Percentiles rank a stretch among this genome's conserved stretches.
Evolutionary conservation across 92 coral and sea anemone genomes (phyloP).

Genomic region (Isaurus tuberculatus): DNA sequence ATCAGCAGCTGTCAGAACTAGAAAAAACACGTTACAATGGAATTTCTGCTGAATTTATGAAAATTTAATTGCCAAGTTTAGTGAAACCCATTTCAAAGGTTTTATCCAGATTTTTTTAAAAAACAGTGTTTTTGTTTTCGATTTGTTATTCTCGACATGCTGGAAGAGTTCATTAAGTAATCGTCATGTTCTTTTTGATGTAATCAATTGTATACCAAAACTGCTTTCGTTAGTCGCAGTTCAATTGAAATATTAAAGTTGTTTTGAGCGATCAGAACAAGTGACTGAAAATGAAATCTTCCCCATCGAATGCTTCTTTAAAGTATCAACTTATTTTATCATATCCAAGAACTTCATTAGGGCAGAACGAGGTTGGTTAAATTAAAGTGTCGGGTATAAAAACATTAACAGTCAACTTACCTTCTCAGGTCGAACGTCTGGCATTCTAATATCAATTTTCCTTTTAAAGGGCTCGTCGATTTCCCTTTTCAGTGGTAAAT

Average conservation of each 20-base stretch:
- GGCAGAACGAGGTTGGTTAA: neutral
- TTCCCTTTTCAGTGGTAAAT: conserved; percentile 27
- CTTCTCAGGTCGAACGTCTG: conserved; percentile 40
- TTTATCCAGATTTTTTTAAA: neutral
- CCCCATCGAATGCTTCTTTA: too few species aligned
- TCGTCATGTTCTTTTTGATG: too few species aligned
- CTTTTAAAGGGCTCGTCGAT: neutral
- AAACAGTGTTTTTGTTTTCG: neutral
- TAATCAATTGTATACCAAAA: neutral
- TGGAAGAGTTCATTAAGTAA: conserved; percentile 18
- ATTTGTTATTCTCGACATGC: neutral
- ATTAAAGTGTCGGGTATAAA: neutral
- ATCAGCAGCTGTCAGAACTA: conserved; percentile 30
- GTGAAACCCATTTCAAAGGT: neutral
- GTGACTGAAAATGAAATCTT: too few species aligned
- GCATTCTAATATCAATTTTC: conserved; percentile 31
- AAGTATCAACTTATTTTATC: neutral
- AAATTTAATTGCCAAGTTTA: neutral
- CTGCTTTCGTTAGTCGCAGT: neutral
- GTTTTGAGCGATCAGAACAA: neutral
- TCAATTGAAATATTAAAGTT: neutral
- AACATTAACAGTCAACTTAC: conserved; percentile 22
- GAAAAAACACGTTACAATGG: conserved; percentile 5
- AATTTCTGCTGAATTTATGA: neutral
- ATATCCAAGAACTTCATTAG: neutral